A percentile compares a stretch with the other conserved stretches of the same genome.
Evolutionary conservation across 2,113 vertebrate species (phyloP).

Genomic region (Lasiurus borealis): DNA sequence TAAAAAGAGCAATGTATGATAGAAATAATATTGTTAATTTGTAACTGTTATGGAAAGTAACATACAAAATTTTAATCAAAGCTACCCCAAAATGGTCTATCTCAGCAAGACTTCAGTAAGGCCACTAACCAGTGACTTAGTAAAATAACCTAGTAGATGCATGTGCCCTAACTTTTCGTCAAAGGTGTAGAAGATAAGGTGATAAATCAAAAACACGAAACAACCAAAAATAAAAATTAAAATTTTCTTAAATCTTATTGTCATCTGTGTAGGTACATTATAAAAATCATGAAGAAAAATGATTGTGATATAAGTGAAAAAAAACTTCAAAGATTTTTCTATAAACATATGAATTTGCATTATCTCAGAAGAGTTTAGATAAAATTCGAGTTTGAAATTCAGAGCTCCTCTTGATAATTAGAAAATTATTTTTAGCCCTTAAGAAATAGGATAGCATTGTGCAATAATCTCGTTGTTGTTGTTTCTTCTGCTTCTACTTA

Average conservation of each 20-base stretch:
- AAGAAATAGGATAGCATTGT: not conserved
- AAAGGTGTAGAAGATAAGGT: not conserved
- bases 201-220: not conserved
- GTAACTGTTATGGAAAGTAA: not conserved
- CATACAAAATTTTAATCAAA: not conserved
- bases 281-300: slow-evolving; percentile 21
- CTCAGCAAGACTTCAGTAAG: not conserved
- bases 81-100: not conserved
- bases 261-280: not conserved
- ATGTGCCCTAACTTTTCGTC: not conserved
- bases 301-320: not conserved
- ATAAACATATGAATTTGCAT: not conserved
- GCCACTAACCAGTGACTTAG: not conserved
- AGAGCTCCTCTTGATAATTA: not conserved
- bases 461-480: not conserved
- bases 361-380: slow-evolving; percentile 25
- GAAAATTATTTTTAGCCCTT: slow-evolving; percentile 41
- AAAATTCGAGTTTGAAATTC: slow-evolving; percentile 62
- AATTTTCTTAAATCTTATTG: not conserved
- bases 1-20: slow-evolving; percentile 6
- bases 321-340: not conserved
- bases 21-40: not conserved
- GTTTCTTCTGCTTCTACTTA: not conserved
- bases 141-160: not conserved
- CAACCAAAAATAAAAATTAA: not conserved